Evolutionary conservation across 2,113 vertebrate genomes (phyloP).

Genomic region (Apus apus): DNA sequence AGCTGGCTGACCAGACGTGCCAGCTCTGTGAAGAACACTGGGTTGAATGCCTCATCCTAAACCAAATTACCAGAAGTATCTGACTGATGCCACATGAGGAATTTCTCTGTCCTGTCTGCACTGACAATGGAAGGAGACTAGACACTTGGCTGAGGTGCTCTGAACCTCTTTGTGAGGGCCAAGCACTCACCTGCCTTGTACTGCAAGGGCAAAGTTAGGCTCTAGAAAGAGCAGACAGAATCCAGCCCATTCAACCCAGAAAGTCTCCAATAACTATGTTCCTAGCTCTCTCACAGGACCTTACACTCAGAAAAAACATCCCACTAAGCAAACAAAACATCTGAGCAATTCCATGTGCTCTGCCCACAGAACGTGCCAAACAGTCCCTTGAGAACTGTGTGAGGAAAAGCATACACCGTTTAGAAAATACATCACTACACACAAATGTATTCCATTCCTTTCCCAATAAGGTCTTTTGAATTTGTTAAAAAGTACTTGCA

Average conservation of each 20-base stretch:
- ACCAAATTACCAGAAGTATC: neutral
- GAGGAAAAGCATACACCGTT: neutral
- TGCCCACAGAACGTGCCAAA: slow-evolving; percentile 17
- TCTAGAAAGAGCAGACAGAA: neutral
- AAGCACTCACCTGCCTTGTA: neutral
- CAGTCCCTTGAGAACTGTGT: slow-evolving; percentile 5
- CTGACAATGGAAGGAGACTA: neutral
- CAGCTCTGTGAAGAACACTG: neutral
- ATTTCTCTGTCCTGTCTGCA: neutral
- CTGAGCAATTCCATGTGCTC: slow-evolving; percentile 21
- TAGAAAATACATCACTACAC: slow-evolving; percentile 31
- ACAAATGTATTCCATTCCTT: slow-evolving; percentile 40
- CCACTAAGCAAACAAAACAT: neutral
- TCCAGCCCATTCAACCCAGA: neutral
- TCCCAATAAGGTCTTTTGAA: slow-evolving; percentile 44
- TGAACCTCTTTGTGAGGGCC: neutral
- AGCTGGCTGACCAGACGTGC: neutral
- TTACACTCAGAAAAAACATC: neutral
- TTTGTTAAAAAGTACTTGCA: slow-evolving; percentile 62
- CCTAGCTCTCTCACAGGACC: neutral
- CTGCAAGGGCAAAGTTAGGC: neutral
- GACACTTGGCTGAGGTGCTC: neutral
- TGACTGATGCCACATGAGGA: neutral
- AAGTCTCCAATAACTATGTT: neutral
- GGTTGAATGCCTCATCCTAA: neutral